These are phyloP conservation scores for Phyllostomus hastatus DNA, from an alignment of 2,113 vertebrate genomes.

Conservation along the genomic window DNA sequence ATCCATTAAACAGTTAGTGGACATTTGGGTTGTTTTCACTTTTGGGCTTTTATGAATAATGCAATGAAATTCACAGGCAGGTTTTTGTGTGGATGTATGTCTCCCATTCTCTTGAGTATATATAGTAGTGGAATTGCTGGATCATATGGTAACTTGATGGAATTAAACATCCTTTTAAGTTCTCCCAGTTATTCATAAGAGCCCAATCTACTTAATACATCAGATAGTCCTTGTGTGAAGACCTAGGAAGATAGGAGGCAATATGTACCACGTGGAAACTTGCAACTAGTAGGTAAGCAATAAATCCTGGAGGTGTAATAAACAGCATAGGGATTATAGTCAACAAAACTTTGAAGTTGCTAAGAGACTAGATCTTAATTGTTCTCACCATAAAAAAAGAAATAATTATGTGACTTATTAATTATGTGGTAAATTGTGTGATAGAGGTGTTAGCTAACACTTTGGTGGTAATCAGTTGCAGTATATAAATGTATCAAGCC, in stretches of 20 bases:
- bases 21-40: neutral
- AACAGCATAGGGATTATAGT: constrained; percentile 2
- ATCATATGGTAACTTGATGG: neutral
- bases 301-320: neutral
- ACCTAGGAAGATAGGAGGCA: neutral
- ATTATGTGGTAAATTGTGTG: neutral
- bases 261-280: neutral
- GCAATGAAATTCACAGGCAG: neutral
- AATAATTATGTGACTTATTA: neutral
- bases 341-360: constrained; percentile 24
- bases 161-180: neutral
- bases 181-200: neutral
- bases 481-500: neutral
- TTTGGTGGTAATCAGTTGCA: neutral
- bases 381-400: neutral
- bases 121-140: neutral
- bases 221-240: neutral
- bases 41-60: neutral
- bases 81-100: neutral
- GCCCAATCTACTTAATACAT: neutral
- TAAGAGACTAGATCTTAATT: constrained; percentile 28
- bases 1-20: neutral
- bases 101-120: neutral
- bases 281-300: neutral
- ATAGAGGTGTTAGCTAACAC: neutral